Percentiles rank a stretch among this genome's conserved stretches.
Evolutionary conservation across 2,797 vertebrate genomes (phyloP).

Genomic region (Sebastiscus albofasciatus): DNA sequence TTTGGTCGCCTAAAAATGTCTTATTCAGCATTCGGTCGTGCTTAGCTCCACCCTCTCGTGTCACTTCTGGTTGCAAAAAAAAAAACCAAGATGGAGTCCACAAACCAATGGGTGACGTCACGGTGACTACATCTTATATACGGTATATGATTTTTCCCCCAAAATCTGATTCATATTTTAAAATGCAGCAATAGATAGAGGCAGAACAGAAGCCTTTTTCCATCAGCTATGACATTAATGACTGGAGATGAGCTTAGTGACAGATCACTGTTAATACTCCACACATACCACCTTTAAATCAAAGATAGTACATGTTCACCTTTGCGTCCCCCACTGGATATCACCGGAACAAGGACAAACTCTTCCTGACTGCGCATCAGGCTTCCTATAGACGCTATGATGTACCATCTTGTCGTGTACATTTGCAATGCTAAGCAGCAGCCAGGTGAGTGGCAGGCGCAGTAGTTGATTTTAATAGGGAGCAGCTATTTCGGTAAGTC

Average conservation of each 20-base stretch:
- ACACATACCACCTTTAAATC: background rate
- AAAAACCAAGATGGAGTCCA: too few species aligned
- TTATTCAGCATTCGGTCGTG: rapidly evolving
- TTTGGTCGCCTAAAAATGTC: background rate
- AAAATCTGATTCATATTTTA: background rate
- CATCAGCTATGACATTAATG: background rate
- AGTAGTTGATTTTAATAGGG: slow-evolving; percentile 62
- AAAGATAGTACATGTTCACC: background rate
- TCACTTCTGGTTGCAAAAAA: background rate
- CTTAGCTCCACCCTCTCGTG: background rate
- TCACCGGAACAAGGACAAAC: slow-evolving; percentile 8
- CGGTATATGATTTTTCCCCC: background rate
- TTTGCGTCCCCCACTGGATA: background rate
- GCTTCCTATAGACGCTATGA: background rate
- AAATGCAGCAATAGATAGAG: background rate
- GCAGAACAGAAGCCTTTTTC: too few species aligned
- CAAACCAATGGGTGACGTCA: too few species aligned
- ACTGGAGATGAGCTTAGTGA: background rate
- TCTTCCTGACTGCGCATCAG: background rate
- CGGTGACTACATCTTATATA: too few species aligned
- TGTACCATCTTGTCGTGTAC: background rate
- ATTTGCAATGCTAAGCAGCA: slow-evolving; percentile 58
- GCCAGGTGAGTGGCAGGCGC: slow-evolving; percentile 65
- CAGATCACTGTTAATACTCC: background rate
- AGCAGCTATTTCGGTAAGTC: slow-evolving; percentile 60